Base-by-base conservation (phyloP, 2,113 vertebrate species). In the Canis aureus region DNA sequence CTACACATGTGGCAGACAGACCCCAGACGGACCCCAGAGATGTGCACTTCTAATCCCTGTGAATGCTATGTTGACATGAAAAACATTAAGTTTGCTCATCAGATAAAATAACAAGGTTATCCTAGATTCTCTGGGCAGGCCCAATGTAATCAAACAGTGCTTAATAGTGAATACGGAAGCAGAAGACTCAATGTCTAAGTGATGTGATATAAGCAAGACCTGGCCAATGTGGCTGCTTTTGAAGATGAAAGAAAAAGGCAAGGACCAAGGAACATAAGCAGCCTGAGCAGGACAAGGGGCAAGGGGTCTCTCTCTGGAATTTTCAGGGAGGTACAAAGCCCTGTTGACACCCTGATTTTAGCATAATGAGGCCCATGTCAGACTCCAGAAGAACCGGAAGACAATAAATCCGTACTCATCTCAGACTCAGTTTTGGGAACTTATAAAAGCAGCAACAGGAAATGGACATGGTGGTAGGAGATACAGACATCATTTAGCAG, bases 191-290 rank as follows among this genome's bases (percentile, higher is more conserved):
- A 0, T n/a, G 51, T 71, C 67, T 5, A 23, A 81, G 71, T 5
- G 55, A 35, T 1, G 4, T n/a, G 10, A 32, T 0, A 1, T 2
- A 1, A 38, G 17, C 13, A 35, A 74, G 29, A 55, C 17, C 6
- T 73, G 62, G 57, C 38, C 29, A 12, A 49, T 9, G 27, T 4
- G 17, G 17, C 20, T 69, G 69, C 57, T 71, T 51, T 38, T 83
- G 51, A 79, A 83, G 17, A 86, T 13, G 32, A 25, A 93, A 11
- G 15, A 11, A 51, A 57, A 79, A 27, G 82, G 60, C 55, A 43
- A 0, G 0, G 32, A 53, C 82, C 83, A 66, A 92, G 25, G 55
- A 69, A 62, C 1, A 6, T 35, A 6, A 53, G 32, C 0, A 2
- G 25, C 29, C 32, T 51, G 6, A 4, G 27, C 49, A 82, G 17